These are phyloP conservation scores for Leucophenga montana DNA, from an alignment of 2,888 invertebrate species.

Conservation along the genomic window DNA sequence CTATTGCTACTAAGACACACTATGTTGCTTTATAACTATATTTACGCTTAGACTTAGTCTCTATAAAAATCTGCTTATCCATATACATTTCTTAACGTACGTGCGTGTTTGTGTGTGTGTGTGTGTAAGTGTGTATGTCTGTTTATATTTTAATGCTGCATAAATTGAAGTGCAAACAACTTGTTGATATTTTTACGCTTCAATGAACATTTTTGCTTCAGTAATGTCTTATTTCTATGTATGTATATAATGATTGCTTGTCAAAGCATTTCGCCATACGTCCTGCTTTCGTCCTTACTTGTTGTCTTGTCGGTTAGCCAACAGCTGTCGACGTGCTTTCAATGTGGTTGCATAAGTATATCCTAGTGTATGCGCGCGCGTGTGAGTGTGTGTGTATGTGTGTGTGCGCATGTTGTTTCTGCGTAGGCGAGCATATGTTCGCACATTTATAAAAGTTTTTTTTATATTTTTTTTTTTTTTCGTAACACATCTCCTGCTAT, in stretches of 20 bases:
- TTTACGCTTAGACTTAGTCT: no score
- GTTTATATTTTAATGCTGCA: constrained; percentile 41
- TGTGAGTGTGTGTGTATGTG: no score
- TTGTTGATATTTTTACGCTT: constrained; percentile 67
- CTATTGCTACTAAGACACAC: no score
- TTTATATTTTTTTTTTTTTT: neutral
- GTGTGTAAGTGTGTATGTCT: constrained; percentile 5
- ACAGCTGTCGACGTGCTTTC: neutral
- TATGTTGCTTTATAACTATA: no score
- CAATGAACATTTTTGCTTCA: constrained; percentile 55
- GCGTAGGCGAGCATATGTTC: constrained; percentile 25
- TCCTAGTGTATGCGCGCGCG: no score
- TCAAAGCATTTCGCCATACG: neutral
- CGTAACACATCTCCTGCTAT: neutral
- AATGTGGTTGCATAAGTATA: neutral
- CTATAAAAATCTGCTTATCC: no score
- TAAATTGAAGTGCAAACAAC: constrained; percentile 63
- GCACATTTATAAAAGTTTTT: constrained; percentile 8
- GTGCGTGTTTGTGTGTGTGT: constrained; percentile 10
- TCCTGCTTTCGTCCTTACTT: neutral
- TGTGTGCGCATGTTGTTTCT: neutral
- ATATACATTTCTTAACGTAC: neutral
- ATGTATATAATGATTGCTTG: neutral
- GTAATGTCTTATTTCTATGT: neutral
- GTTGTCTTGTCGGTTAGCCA: neutral